Conservation (phyloP, 1,140 invertebrate species). For the Drosophila arawakana region DNA sequence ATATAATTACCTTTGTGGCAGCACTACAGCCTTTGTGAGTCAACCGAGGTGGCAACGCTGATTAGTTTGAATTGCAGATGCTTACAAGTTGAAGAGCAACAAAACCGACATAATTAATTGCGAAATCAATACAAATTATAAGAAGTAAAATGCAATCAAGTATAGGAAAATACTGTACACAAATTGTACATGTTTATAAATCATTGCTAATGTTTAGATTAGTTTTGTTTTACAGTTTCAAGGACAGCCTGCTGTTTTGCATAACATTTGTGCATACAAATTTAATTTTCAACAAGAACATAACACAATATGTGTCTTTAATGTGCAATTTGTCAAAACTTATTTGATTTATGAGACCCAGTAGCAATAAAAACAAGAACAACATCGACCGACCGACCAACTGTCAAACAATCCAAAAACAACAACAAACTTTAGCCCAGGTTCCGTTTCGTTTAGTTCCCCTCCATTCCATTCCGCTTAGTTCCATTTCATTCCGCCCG, state of each 20-base stretch:
- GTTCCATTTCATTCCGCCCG: too few relatives aligned
- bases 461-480: conserved; percentile 5
- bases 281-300: conserved; percentile 58
- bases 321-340: conserved; percentile 82
- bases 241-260: conserved; percentile 21
- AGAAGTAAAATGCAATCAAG: neutral
- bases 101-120: conserved; percentile 5
- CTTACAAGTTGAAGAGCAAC: neutral
- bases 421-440: conserved; percentile 35
- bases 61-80: conserved; percentile 3
- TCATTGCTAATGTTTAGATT: conserved; percentile 2
- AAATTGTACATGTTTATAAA: neutral
- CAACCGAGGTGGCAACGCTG: conserved; percentile 11
- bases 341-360: conserved; percentile 77
- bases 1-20: conserved; percentile 14
- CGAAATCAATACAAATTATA: neutral
- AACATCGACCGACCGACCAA: conserved; percentile 32
- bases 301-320: conserved; percentile 62
- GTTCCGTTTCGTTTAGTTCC: conserved; percentile 1
- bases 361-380: conserved; percentile 30
- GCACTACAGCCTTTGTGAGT: conserved; percentile 4
- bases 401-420: conserved; percentile 42
- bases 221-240: conserved; percentile 11
- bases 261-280: conserved; percentile 46
- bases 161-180: neutral